Percentiles rank a stretch among this genome's conserved stretches.
phyloP scores from a whole-genome alignment of 2,888 invertebrate genomes.

The Pristionchus exspectatus region DNA sequence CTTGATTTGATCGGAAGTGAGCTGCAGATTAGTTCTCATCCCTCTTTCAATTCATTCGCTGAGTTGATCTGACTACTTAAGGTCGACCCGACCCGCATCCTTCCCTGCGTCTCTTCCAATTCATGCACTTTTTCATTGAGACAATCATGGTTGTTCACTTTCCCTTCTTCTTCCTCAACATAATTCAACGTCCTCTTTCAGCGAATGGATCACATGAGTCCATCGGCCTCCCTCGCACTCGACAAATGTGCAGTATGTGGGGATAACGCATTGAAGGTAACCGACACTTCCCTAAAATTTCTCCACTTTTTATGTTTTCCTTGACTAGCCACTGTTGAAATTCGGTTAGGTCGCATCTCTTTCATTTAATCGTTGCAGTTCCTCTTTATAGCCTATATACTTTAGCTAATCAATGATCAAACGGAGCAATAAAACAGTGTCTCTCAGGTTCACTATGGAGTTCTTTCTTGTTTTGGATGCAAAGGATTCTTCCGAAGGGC shows the following conservation, averaged over 20 bases:
- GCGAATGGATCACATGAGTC: neutral
- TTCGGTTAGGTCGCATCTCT: neutral
- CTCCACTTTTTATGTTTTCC: neutral
- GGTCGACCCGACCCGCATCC: constrained; percentile 39
- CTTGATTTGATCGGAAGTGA: constrained; percentile 32
- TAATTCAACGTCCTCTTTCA: neutral
- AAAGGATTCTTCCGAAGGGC: constrained; percentile 75
- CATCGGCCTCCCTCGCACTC: neutral
- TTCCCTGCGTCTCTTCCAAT: neutral
- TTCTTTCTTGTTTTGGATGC: constrained; percentile 74
- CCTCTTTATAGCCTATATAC: neutral
- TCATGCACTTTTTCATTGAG: constrained; percentile 41
- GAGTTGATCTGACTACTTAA: constrained; percentile 32
- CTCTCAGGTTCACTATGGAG: constrained; percentile 71
- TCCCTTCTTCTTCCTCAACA: neutral
- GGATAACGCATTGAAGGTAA: constrained; percentile 17
- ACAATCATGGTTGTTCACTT: constrained; percentile 21
- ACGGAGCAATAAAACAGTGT: neutral
- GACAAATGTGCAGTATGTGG: constrained; percentile 37
- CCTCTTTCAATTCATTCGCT: neutral
- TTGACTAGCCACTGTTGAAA: neutral
- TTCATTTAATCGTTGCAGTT: neutral
- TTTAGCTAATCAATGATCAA: neutral
- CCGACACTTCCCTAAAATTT: neutral
- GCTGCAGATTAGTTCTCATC: constrained; percentile 5